Percentiles rank a stretch among this genome's conserved stretches.
phyloP scores from a whole-genome alignment of 1,140 invertebrate genomes.

The Mercenaria mercenaria region DNA sequence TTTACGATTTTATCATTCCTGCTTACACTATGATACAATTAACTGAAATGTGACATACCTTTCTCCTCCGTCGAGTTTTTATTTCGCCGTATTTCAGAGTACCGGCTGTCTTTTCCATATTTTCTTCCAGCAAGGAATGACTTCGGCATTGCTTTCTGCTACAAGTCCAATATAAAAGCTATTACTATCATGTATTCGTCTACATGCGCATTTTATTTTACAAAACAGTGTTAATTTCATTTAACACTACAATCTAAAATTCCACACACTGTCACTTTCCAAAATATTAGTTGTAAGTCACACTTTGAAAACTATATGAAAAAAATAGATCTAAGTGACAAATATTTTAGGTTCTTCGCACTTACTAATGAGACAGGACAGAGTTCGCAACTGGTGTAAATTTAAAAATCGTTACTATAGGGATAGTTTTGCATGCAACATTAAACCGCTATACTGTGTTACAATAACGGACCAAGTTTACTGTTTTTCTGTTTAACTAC shows the following conservation, averaged over 20 bases:
- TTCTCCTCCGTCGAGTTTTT: neutral
- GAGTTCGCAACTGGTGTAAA: neutral
- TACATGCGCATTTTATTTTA: too few species aligned
- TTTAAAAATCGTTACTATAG: conserved; percentile 25
- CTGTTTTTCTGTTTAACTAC: conserved; percentile 17
- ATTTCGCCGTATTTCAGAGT: neutral
- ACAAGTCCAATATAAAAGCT: too few species aligned
- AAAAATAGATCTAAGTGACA: too few species aligned
- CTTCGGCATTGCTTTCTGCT: conserved; percentile 38
- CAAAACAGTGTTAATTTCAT: too few species aligned
- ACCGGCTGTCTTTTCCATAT: neutral
- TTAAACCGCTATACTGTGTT: conserved; percentile 17
- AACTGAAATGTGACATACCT: conserved; percentile 3
- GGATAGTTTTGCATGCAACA: conserved; percentile 1
- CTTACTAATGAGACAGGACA: neutral
- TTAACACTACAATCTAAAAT: too few species aligned
- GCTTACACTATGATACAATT: too few species aligned
- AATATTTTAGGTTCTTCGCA: too few species aligned
- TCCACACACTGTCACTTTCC: too few species aligned
- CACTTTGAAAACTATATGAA: too few species aligned
- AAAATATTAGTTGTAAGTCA: too few species aligned
- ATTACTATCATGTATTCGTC: too few species aligned
- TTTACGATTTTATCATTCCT: too few species aligned
- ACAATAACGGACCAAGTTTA: conserved; percentile 47
- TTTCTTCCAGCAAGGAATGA: conserved; percentile 46